Evolutionary conservation across 2,113 vertebrate genomes (phyloP), one percentile per base, ranked within the genome.

Genomic region (Myrmecophaga tridactyla): DNA sequence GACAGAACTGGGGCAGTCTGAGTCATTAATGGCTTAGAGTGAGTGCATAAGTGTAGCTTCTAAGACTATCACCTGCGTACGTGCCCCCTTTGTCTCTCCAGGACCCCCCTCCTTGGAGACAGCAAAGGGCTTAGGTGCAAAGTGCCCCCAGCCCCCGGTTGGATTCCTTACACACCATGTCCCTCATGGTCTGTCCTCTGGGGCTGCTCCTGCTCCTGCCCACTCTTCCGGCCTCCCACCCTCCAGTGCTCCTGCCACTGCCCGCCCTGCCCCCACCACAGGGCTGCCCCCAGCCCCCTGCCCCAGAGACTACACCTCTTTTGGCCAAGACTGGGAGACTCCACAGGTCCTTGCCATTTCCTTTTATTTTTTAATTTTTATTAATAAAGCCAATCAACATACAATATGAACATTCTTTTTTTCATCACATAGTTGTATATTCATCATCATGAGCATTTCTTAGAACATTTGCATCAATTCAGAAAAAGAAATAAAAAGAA

Each of bases 31-130:
- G 36, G 46, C 15, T 58, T 27, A 15, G 29, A 9, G 43, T 18
- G n/a, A 1, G 7, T 27, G 31, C 12, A 0, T 2, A 13, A 6
- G 21, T 1, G 34, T 48, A 41, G 9, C 46, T 7, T 10, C 13
- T 12, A 6, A 11, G 53, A 34, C 15, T 17, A 15, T 69, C 31
- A 15, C 1, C 4, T 17, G 25, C 4, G 56, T 6, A 4, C 1
- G 2, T 2, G 11, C 4, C 27, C 8, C 3, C 51, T 51, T 31
- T 4, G 13, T 46, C 58, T 53, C 62, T n/a, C 41, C 73, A 7
- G 7, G 3, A 29, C 31, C 27, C 9, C n/a, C 25, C 27, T 93
- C 31, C 53, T 17, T 23, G 25, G 20, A n/a, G 27, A 63, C 9
- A 51, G 23, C 25, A 20, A 70, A 69, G 34, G 7, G 20, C 17